Evolutionary conservation across 2,797 vertebrate species (phyloP), one percentile per base, ranked within the genome.

Genomic region (Epinephelus malabaricus): DNA sequence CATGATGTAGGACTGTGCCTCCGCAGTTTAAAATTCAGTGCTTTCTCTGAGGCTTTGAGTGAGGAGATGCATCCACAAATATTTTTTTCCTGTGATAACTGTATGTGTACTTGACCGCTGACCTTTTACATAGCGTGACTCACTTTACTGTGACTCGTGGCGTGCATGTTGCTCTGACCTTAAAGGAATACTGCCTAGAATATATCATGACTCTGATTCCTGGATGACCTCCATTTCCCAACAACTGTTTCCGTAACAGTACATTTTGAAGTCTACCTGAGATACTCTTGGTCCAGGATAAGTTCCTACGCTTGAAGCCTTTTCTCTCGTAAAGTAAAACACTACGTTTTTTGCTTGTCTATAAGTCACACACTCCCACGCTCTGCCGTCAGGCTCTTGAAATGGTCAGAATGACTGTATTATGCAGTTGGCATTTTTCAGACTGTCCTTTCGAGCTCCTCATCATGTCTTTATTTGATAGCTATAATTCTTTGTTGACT

Each of bases 1-100:
- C 45, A 34, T 19, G 11, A 15, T 15, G 30, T n/a, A 23, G 75
- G 58, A 65, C 8, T 58, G 19, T 43, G 34, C 18, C 18, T 15
- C n/a, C 17, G 25, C 59, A 38, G 50, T 63, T 81, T 69, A 56
- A 72, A 83, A 73, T 63, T 19, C 61, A 76, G 0, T 2, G 2
- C n/a, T 43, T 47, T 58, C 64, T 27, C 60, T 5, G 2, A 38
- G 30, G 53, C 73, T 69, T 45, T 12, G 3, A 21, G 4, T 59
- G 34, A 58, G 23, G 27, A 69, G 30, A 60, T 34, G 23, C 43
- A 51, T 69, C 38, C 47, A 40, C 6, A 25, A 19, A 40, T 21
- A 27, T 15, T 40, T 3, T 25, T 46, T 65, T 45, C 21, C 49
- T 6, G 17, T 19, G 3, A 46, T 21, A 46, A 55, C 17, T 55